Evolutionary conservation across 2,113 vertebrate species (phyloP).

Genomic region (Cricetomys ansorgei): DNA sequence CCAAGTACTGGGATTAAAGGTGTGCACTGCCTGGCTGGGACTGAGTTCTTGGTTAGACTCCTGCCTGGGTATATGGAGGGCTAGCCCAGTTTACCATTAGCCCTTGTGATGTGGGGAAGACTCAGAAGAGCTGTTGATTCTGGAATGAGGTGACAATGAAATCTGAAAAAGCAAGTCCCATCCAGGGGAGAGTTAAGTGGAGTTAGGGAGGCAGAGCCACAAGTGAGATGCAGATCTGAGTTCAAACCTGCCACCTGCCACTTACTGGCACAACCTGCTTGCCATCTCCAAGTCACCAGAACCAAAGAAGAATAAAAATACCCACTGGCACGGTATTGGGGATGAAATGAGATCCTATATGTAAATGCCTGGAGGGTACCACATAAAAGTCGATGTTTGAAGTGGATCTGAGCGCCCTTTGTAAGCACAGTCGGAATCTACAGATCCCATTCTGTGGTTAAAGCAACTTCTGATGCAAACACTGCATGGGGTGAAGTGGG

Average conservation of each 20-base stretch:
- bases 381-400: background rate
- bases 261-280: background rate
- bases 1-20: too few relatives aligned
- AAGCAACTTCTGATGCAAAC: background rate
- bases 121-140: background rate
- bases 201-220: background rate
- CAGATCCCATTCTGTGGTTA: background rate
- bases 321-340: background rate
- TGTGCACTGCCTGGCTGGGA: too few relatives aligned
- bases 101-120: background rate
- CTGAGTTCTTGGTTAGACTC: background rate
- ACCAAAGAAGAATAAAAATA: background rate
- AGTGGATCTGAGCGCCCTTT: background rate
- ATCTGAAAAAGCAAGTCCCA: background rate
- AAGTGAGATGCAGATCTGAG: background rate
- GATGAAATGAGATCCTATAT: conserved; percentile 4
- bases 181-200: background rate
- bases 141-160: conserved; percentile 9
- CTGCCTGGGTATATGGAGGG: background rate
- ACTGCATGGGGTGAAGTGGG: too few relatives aligned
- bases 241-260: background rate
- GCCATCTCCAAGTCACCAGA: background rate
- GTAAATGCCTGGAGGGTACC: background rate
- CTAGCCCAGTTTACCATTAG: background rate
- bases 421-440: background rate